phyloP scores from a whole-genome alignment of 2,888 invertebrate genomes.

The Saturnia pavonia region DNA sequence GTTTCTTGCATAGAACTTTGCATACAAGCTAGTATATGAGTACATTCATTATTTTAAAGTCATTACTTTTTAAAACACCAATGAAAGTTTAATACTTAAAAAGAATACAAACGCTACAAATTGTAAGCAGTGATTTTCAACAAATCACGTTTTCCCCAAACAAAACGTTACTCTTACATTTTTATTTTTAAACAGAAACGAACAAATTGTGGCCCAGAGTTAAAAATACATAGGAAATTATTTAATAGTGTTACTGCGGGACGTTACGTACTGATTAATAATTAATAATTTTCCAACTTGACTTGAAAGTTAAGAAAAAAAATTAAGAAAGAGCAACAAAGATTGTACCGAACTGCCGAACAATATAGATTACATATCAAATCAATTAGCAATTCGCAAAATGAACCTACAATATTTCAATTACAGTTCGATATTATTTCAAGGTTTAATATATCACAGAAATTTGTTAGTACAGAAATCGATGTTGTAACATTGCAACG shows the following conservation, averaged over 20 bases:
- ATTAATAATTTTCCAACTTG: background rate
- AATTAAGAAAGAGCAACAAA: too few relatives aligned
- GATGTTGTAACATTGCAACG: constrained; percentile 7
- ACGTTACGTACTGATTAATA: background rate
- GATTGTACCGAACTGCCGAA: too few relatives aligned
- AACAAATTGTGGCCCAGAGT: constrained; percentile 13
- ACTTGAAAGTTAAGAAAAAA: background rate
- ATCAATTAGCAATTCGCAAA: background rate
- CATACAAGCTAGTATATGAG: background rate
- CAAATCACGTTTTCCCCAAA: constrained; percentile 18
- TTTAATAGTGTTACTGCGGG: background rate
- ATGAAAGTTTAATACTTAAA: background rate
- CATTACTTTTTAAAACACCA: background rate
- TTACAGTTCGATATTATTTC: background rate
- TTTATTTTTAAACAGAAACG: constrained; percentile 22
- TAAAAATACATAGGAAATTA: background rate
- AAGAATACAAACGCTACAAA: constrained; percentile 16
- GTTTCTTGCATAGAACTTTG: background rate
- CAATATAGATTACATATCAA: background rate
- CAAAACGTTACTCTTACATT: constrained; percentile 27
- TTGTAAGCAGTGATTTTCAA: constrained; percentile 25
- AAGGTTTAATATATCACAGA: background rate
- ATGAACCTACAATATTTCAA: background rate
- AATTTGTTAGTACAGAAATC: background rate
- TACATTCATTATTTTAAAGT: background rate